Percentiles rank a stretch among this genome's conserved stretches.
These are phyloP conservation scores for Brachyptera putata DNA, from an alignment of 2,888 invertebrate genomes.

Conservation along the genomic window DNA sequence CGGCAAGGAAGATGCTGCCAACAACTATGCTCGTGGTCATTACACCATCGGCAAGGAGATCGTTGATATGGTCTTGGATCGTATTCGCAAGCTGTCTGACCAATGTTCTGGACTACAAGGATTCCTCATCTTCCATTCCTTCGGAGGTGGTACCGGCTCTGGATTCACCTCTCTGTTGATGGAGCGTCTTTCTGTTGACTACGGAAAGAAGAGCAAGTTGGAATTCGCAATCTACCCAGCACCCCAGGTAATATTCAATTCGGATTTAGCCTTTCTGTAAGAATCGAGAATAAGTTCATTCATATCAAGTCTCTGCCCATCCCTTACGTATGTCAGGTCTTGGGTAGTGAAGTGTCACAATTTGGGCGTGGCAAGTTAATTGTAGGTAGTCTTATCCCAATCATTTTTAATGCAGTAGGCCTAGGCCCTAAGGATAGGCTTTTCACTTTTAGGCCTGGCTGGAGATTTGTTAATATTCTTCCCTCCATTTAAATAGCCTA, in stretches of 20 bases:
- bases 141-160: constrained; percentile 53
- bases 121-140: constrained; percentile 92
- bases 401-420: too few relatives aligned
- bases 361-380: too few relatives aligned
- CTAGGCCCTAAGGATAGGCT: too few relatives aligned
- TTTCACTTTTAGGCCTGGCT: too few relatives aligned
- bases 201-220: constrained; percentile 57
- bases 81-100: constrained; percentile 70
- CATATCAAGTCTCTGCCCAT: too few relatives aligned
- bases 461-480: too few relatives aligned
- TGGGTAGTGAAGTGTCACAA: background rate
- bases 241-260: constrained; percentile 45
- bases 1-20: constrained; percentile 28
- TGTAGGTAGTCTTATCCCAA: too few relatives aligned
- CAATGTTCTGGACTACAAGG: constrained; percentile 65
- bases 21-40: constrained; percentile 58
- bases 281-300: background rate
- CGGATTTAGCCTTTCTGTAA: background rate
- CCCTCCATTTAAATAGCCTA: too few relatives aligned
- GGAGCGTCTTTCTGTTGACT: constrained; percentile 57
- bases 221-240: constrained; percentile 59
- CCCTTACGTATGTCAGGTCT: too few relatives aligned
- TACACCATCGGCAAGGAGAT: constrained; percentile 79
- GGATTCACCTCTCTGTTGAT: constrained; percentile 58
- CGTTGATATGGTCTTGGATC: constrained; percentile 65